Evolutionary conservation across 2,888 invertebrate genomes (phyloP).

Genomic region (Drosophila neonasuta): DNA sequence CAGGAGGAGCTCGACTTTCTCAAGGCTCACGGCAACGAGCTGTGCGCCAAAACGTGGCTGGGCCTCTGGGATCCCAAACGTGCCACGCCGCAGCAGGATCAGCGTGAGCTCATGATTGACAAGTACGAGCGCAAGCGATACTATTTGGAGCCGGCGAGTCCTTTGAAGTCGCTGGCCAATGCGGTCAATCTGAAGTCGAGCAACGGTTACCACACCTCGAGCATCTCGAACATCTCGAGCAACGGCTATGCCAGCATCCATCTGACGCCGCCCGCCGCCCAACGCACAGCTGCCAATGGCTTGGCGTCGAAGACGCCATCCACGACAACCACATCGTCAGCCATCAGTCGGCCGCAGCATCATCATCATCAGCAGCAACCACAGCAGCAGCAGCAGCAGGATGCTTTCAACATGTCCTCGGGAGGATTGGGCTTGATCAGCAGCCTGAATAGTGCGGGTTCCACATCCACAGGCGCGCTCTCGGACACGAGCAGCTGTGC

Average conservation of each 20-base stretch:
- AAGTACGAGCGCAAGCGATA: constrained; percentile 96
- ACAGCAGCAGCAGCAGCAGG: constrained; percentile 46
- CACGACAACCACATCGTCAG: constrained; percentile 76
- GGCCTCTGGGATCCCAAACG: constrained; percentile 92
- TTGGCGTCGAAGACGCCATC: constrained; percentile 66
- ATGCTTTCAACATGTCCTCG: constrained; percentile 47
- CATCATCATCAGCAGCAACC: constrained; percentile 56
- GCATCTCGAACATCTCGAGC: constrained; percentile 20
- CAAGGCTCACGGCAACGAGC: constrained; percentile 95
- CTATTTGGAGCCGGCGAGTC: constrained; percentile 82
- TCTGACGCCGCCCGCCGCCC: constrained; percentile 81
- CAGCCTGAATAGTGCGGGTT: constrained; percentile 77
- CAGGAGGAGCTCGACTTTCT: constrained; percentile 97
- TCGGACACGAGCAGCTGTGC: constrained; percentile 81
- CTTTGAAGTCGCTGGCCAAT: constrained; percentile 81
- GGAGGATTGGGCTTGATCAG: constrained; percentile 58
- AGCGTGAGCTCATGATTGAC: constrained; percentile 95
- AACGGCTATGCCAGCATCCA: constrained; percentile 80
- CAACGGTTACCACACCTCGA: constrained; percentile 53
- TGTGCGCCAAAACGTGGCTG: constrained; percentile 95
- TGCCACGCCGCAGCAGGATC: constrained; percentile 91
- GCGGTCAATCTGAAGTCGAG: constrained; percentile 76
- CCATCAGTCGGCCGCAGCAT: constrained; percentile 80
- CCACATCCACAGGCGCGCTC: constrained; percentile 77
- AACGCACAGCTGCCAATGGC: constrained; percentile 79